These are phyloP conservation scores for Dasypogon diadema DNA, from an alignment of 2,888 invertebrate species.

Conservation along the genomic window DNA sequence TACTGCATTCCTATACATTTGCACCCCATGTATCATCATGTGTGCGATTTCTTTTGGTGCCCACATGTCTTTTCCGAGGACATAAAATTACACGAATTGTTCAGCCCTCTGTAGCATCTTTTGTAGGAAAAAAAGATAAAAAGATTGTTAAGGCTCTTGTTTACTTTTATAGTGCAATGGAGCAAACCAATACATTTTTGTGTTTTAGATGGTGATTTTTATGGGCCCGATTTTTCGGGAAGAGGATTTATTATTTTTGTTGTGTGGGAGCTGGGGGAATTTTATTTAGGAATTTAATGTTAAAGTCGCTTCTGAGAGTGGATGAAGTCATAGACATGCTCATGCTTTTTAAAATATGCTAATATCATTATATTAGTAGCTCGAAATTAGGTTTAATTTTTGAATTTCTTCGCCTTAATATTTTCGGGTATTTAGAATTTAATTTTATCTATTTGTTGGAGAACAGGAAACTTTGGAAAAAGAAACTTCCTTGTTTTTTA, in stretches of 20 bases:
- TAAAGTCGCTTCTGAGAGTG: not conserved
- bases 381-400: too few relatives aligned
- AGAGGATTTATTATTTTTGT: not conserved
- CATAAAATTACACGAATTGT: constrained; percentile 42
- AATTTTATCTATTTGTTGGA: too few relatives aligned
- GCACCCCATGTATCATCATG: not conserved
- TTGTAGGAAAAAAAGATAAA: constrained; percentile 29
- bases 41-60: constrained; percentile 27
- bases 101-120: constrained; percentile 1
- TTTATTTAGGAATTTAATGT: too few relatives aligned
- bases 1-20: constrained; percentile 12
- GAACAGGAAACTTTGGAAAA: too few relatives aligned
- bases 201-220: not conserved
- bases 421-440: too few relatives aligned
- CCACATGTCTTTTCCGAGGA: constrained; percentile 31
- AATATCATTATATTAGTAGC: too few relatives aligned
- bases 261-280: not conserved
- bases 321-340: too few relatives aligned
- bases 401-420: too few relatives aligned
- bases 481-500: too few relatives aligned
- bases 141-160: constrained; percentile 16
- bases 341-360: too few relatives aligned
- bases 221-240: not conserved
- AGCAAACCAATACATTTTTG: not conserved
- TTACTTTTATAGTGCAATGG: constrained; percentile 18